Base-by-base conservation (phyloP, 2,888 invertebrate species). In the Cremastinae sp. region DNA sequence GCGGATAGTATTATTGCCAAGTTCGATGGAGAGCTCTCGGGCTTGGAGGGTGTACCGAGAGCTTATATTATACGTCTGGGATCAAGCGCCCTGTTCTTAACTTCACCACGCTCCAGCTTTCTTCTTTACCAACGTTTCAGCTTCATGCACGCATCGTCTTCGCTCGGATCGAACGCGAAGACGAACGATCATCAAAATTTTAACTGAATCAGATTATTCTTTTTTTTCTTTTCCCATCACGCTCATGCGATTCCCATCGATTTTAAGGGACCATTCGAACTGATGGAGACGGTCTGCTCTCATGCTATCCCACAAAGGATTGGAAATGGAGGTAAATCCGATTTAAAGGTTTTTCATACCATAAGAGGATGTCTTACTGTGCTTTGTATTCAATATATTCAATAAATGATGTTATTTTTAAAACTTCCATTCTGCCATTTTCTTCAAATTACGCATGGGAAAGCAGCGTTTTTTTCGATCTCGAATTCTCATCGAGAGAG, bases 1-100 rank as follows among this genome's bases (percentile, higher is more conserved):
- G 82, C 78, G 75, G 73, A 68, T 76, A 73, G 81, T 81, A 82
- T 83, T 83, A 83, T 83, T 82, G 80, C 76, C 69, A 78, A 74
- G 74, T 80, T 78, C 79, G 78, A 80, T 78, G 53, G 64, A 73
- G 74, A 58, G 45, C 66, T 45, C 43, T 64, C 71, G 74, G 66
- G 51, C 69, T 64, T 75, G 41, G 62, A 61, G 70, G 68, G 66
- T 66, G 45, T 37, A 49, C 39, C 45, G 64, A 59, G 45, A 61
- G 18, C 39, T 51, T 56, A 47, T 41, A 47, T 53, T 53, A 51
- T 66, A 75, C 55, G 71, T 35, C 51, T 22, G 22, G 70, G 74
- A 76, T 74, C 70, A 76, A 78, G 75, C 59, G 41, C 53, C 41
- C 53, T 12, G 47, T 49, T 62, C 55, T 55, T 68, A 59, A 53